Evolutionary conservation across 2,113 vertebrate genomes (phyloP).

Genomic region (Gnathonemus echidnorhynchus): DNA sequence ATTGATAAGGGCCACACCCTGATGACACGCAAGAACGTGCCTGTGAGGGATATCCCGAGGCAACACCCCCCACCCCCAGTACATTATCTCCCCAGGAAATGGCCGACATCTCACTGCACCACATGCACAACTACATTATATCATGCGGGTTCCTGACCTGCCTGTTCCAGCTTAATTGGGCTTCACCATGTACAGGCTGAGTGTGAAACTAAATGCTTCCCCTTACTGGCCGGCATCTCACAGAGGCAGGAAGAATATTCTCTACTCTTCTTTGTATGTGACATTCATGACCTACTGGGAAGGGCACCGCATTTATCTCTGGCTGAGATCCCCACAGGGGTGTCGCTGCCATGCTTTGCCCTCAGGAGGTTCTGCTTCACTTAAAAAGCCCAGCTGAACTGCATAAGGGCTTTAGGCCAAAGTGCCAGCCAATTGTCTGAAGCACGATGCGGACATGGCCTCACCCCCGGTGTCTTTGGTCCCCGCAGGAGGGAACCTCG

Average conservation of each 20-base stretch:
- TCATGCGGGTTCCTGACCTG: background rate
- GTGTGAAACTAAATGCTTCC: background rate
- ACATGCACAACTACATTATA: background rate
- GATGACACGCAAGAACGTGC: background rate
- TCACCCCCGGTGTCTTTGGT: background rate
- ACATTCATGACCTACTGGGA: background rate
- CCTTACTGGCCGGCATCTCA: background rate
- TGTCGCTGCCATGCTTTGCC: background rate
- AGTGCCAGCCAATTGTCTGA: background rate
- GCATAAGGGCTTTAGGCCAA: background rate
- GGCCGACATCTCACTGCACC: background rate
- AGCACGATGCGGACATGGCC: background rate
- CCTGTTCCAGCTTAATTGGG: background rate
- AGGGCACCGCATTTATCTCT: background rate
- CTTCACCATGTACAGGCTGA: too few species aligned
- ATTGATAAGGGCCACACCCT: conserved; percentile 1
- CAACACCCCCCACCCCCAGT: background rate
- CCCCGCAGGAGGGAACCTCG: conserved; percentile 84
- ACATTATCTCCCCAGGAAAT: conserved; percentile 9
- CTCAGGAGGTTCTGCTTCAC: background rate
- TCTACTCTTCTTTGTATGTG: background rate
- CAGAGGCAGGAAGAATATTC: background rate
- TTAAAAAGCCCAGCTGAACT: background rate
- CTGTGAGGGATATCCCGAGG: background rate
- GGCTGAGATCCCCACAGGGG: background rate